Conservation (phyloP, 2,797 vertebrate genomes). For the Argentina silus region DNA sequence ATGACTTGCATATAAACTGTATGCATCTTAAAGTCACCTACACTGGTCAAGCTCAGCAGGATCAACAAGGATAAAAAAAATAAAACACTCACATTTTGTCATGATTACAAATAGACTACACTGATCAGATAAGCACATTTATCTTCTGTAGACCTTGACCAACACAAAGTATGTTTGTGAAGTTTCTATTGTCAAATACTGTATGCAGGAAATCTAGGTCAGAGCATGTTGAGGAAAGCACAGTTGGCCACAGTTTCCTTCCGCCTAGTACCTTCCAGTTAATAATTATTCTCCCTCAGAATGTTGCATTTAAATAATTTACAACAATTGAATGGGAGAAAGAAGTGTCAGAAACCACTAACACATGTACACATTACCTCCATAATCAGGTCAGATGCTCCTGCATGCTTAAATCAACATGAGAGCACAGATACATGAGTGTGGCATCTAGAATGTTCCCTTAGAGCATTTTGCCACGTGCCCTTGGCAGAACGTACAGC, state of each 20-base stretch:
- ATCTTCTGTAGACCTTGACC: neutral
- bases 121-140: neutral
- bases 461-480: neutral
- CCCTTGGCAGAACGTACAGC: conserved; percentile 13
- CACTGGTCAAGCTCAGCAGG: too few species aligned
- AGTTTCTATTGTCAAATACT: conserved; percentile 28
- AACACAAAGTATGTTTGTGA: neutral
- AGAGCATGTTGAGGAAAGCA: conserved; percentile 39
- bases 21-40: too few species aligned
- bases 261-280: conserved; percentile 57
- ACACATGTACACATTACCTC: neutral
- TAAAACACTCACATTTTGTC: neutral
- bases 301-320: conserved; percentile 56
- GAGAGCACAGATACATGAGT: conserved; percentile 19
- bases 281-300: conserved; percentile 51
- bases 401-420: conserved; percentile 43
- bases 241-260: conserved; percentile 50
- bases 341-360: neutral
- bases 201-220: conserved; percentile 54
- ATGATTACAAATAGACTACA: neutral
- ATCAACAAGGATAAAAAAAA: too few species aligned
- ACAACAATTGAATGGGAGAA: conserved; percentile 46
- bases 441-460: conserved; percentile 7
- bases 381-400: conserved; percentile 56
- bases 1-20: neutral